Evolutionary conservation across 2,797 vertebrate species (phyloP).

Genomic region (Paramormyrops hopkinsi): DNA sequence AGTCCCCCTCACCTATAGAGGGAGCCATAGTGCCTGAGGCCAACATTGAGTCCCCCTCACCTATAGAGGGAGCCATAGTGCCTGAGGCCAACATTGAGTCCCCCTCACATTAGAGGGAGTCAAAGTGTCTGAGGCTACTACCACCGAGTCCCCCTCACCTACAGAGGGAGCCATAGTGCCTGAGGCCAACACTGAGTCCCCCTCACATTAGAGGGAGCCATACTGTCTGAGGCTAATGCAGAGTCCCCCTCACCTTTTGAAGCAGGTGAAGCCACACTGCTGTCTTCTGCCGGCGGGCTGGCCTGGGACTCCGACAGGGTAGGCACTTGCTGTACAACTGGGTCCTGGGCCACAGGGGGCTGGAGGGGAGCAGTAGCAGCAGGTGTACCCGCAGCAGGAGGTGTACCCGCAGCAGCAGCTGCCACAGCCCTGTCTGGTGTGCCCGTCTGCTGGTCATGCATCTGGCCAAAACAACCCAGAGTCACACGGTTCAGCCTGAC

Average conservation of each 20-base stretch:
- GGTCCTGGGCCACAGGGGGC: conserved; percentile 11
- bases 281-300: conserved; percentile 14
- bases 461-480: conserved; percentile 38
- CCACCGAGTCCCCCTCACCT: neutral
- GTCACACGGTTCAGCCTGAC: neutral
- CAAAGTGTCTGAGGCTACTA: neutral
- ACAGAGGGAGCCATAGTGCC: neutral
- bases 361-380: neutral
- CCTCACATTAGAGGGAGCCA: conserved; percentile 34
- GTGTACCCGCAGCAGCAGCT: neutral
- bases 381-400: neutral
- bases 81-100: neutral
- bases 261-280: neutral
- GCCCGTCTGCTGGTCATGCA: conserved; percentile 49
- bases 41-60: neutral
- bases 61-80: neutral
- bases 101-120: conserved; percentile 32
- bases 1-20: neutral
- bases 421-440: neutral
- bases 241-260: conserved; percentile 40
- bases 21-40: neutral
- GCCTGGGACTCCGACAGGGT: conserved; percentile 17
- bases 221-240: neutral
- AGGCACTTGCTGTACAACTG: neutral
- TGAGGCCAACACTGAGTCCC: neutral